These are phyloP conservation scores for Sebastes matsubarae DNA, from an alignment of 2,797 vertebrate genomes.

Conservation along the genomic window DNA sequence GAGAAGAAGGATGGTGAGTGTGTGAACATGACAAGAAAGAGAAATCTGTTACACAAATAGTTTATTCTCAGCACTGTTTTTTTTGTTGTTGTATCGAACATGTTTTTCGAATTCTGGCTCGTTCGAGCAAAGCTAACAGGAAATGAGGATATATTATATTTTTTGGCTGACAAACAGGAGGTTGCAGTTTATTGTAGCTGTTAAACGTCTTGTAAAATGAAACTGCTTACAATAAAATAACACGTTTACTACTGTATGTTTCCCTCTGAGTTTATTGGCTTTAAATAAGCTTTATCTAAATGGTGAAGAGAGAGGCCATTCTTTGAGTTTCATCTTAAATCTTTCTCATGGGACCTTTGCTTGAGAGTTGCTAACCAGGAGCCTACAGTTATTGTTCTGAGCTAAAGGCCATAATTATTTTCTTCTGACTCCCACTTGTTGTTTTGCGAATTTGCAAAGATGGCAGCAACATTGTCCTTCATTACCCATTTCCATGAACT, in stretches of 20 bases:
- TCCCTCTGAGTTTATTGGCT: neutral
- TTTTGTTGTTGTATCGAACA: neutral
- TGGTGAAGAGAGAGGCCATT: neutral
- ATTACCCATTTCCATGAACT: neutral
- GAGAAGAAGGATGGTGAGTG: neutral
- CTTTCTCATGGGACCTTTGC: neutral
- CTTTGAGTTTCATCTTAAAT: neutral
- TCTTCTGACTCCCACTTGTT: neutral
- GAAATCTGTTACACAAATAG: neutral
- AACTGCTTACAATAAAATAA: constrained; percentile 15
- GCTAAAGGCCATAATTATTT: neutral
- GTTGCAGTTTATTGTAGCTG: neutral
- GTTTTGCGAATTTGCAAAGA: neutral
- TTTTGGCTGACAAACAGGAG: neutral
- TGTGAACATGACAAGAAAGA: constrained; percentile 1
- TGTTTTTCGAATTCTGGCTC: neutral
- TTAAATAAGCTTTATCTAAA: neutral
- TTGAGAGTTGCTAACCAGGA: neutral
- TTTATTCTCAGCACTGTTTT: constrained; percentile 25
- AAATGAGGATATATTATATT: neutral
- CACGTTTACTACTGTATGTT: neutral
- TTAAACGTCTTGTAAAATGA: constrained; percentile 18
- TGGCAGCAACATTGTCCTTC: neutral
- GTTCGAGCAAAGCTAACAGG: constrained; percentile 1
- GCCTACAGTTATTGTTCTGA: neutral